Evolutionary conservation across 2,888 invertebrate species (phyloP).

Genomic region (Yponomeuta evonymella): DNA sequence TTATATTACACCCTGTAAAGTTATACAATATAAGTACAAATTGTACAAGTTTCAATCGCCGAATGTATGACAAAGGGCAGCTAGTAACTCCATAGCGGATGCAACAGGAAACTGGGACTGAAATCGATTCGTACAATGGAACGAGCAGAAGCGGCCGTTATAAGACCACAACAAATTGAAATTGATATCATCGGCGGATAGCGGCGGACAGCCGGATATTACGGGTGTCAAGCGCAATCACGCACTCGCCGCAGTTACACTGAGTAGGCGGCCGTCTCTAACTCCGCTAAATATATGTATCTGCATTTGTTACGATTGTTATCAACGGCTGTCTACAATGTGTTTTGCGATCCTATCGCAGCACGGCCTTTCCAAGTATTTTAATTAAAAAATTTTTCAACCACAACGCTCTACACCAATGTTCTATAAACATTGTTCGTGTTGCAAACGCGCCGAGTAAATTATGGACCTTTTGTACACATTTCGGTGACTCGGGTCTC

Average conservation of each 20-base stretch:
- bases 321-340: conserved; percentile 6
- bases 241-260: conserved; percentile 44
- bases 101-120: conserved; percentile 68
- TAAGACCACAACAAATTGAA: conserved; percentile 72
- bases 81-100: conserved; percentile 61
- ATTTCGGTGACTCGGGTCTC: conserved; percentile 45
- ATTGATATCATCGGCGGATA: conserved; percentile 73
- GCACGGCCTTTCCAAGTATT: conserved; percentile 7
- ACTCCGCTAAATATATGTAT: conserved; percentile 37
- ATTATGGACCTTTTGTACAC: conserved; percentile 17
- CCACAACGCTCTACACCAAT: not conserved
- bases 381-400: conserved; percentile 13
- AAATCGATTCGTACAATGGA: conserved; percentile 68
- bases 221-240: conserved; percentile 71
- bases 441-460: not conserved
- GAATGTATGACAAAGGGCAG: conserved; percentile 55
- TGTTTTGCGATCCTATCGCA: conserved; percentile 12
- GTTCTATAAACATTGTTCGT: conserved; percentile 6
- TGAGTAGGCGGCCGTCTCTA: conserved; percentile 32
- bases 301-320: conserved; percentile 14
- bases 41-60: not conserved
- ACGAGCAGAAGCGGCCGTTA: conserved; percentile 62
- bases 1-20: not conserved
- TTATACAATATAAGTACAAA: no score
- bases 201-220: conserved; percentile 65